A percentile compares a stretch with the other conserved stretches of the same genome.
phyloP scores from a whole-genome alignment of 2,888 invertebrate genomes.

The Sialis fuliginosa region DNA sequence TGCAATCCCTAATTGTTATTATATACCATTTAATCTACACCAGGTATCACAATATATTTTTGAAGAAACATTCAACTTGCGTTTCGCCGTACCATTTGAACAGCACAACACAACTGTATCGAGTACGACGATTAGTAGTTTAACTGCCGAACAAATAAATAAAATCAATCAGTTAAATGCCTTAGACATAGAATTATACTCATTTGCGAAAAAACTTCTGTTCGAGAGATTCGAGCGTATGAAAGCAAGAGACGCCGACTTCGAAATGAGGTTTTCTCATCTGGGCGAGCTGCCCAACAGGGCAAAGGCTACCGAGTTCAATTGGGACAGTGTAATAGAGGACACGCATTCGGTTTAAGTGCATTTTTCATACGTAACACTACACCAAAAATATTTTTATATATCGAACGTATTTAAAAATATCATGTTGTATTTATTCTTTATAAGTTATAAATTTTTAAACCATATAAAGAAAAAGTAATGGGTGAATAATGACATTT shows the following conservation, averaged over 20 bases:
- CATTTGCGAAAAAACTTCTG: constrained; percentile 79
- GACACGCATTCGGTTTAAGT: constrained; percentile 27
- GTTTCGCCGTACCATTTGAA: constrained; percentile 77
- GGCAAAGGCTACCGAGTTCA: constrained; percentile 66
- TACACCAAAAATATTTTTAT: no score
- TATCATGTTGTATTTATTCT: no score
- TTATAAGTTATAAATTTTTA: no score
- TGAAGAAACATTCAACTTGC: constrained; percentile 81
- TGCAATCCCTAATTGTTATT: no score
- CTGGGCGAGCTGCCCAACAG: constrained; percentile 62
- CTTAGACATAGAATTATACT: constrained; percentile 83
- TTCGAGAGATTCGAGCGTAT: constrained; percentile 68
- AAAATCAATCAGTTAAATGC: constrained; percentile 66
- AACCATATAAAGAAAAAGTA: no score
- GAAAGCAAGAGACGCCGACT: constrained; percentile 63
- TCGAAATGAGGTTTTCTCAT: constrained; percentile 66
- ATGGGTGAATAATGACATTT: no score
- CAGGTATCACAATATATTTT: constrained; percentile 70
- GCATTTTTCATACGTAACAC: not conserved
- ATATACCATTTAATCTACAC: no score
- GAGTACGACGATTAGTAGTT: constrained; percentile 59
- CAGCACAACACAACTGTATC: constrained; percentile 86
- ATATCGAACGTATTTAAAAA: no score
- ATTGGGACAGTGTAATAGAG: constrained; percentile 72
- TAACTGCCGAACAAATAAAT: constrained; percentile 55